Percentiles rank a stretch among this genome's conserved stretches.
phyloP scores from a whole-genome alignment of 2,113 vertebrate species.

The Haemorhous mexicanus region DNA sequence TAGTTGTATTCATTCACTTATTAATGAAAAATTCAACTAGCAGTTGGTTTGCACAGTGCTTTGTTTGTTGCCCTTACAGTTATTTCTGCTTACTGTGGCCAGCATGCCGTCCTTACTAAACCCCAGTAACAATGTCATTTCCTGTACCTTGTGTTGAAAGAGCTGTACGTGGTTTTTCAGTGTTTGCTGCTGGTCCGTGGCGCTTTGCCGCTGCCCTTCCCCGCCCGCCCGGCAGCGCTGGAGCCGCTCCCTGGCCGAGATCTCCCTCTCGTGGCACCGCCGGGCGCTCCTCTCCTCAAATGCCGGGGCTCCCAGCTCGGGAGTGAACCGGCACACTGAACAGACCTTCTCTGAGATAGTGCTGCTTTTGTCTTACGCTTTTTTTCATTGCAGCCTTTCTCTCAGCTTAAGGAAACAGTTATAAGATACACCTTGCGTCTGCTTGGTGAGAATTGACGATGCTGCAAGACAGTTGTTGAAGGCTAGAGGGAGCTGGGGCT shows the following conservation, averaged over 20 bases:
- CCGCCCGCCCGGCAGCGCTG: fast-evolving
- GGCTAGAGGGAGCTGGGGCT: neutral
- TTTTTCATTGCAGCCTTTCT: neutral
- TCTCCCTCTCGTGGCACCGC: slow-evolving; percentile 16
- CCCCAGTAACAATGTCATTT: neutral
- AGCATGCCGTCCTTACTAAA: neutral
- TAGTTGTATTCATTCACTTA: neutral
- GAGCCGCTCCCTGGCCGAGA: neutral
- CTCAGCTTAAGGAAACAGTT: neutral
- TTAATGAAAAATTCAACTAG: neutral
- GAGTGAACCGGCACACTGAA: neutral
- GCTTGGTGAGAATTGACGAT: neutral
- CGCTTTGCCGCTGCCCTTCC: neutral
- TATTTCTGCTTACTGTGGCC: neutral
- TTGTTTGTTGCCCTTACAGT: neutral
- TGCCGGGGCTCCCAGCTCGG: fast-evolving
- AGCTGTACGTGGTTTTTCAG: neutral
- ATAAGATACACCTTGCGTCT: neutral
- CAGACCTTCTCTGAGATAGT: neutral
- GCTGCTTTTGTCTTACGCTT: neutral
- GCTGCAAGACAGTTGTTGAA: neutral
- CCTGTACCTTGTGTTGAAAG: neutral
- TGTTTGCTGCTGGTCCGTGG: neutral
- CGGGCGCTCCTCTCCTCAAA: neutral
- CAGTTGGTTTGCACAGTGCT: neutral